Percentiles rank a stretch among this genome's conserved stretches.
Evolutionary conservation across 1,140 invertebrate genomes (phyloP).

Genomic region (Argopecten irradians): DNA sequence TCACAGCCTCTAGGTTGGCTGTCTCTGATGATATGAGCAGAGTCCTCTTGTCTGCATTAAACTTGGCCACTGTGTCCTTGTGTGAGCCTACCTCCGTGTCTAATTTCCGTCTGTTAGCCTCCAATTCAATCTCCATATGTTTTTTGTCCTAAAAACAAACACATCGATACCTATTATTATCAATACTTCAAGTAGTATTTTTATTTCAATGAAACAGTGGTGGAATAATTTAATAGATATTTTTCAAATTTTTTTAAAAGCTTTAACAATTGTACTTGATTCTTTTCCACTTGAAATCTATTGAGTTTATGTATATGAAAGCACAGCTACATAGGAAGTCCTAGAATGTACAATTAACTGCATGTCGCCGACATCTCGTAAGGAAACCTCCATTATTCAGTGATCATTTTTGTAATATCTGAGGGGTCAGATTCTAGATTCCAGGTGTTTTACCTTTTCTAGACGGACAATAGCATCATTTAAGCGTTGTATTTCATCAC

Average conservation of each 20-base stretch:
- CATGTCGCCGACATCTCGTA: neutral
- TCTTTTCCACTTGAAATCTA: neutral
- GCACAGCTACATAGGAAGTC: neutral
- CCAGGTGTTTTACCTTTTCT: conserved; percentile 84
- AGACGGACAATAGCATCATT: conserved; percentile 88
- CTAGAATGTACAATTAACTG: neutral
- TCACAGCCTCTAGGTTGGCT: conserved; percentile 92
- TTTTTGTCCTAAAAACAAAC: conserved; percentile 81
- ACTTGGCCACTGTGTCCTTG: conserved; percentile 82
- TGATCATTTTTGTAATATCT: neutral
- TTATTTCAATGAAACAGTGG: neutral
- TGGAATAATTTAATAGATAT: neutral
- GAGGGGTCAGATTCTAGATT: neutral
- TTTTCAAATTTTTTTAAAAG: conserved; percentile 20
- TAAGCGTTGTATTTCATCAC: conserved; percentile 80
- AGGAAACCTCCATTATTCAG: neutral
- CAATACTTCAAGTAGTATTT: neutral
- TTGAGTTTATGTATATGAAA: neutral
- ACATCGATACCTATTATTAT: neutral
- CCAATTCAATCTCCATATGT: conserved; percentile 90
- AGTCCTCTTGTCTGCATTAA: conserved; percentile 82
- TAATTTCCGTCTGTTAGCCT: conserved; percentile 90
- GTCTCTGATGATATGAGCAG: conserved; percentile 88
- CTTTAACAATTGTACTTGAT: neutral
- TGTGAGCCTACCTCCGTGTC: conserved; percentile 93